phyloP scores from a whole-genome alignment of 1,140 invertebrate genomes.

The Drosophila kikkawai region DNA sequence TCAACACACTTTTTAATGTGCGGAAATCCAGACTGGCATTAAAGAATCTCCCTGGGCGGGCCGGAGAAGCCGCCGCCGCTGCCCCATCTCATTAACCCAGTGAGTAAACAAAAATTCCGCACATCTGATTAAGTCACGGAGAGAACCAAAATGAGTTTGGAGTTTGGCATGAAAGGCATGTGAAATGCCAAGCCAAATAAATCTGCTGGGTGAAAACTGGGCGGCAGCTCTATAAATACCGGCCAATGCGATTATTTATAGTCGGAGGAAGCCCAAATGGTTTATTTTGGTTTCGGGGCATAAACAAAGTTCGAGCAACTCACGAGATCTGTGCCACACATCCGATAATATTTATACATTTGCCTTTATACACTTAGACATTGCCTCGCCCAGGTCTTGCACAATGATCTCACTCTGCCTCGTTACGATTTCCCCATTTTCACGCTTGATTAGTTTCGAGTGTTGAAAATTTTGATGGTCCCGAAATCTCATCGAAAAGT shows the following conservation, averaged over 20 bases:
- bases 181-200: constrained; percentile 28
- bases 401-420: constrained; percentile 39
- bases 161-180: constrained; percentile 37
- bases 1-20: constrained; percentile 57
- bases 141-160: constrained; percentile 29
- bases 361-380: constrained; percentile 54
- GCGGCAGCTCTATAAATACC: constrained; percentile 21
- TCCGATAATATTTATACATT: constrained; percentile 44
- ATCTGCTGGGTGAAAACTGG: constrained; percentile 43
- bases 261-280: constrained; percentile 28
- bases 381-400: constrained; percentile 38
- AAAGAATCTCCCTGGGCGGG: constrained; percentile 36
- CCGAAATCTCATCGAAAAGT: constrained; percentile 32
- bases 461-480: constrained; percentile 69
- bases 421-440: constrained; percentile 56
- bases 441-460: constrained; percentile 68
- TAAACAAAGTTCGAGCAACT: constrained; percentile 36
- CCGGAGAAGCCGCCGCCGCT: not conserved
- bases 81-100: constrained; percentile 58
- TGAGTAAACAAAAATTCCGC: constrained; percentile 32
- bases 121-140: constrained; percentile 54
- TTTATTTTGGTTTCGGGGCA: constrained; percentile 37
- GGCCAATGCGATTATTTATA: constrained; percentile 34
- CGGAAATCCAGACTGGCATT: constrained; percentile 33
- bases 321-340: constrained; percentile 50